Evolutionary conservation across 2,113 vertebrate species (phyloP), one percentile per base, ranked within the genome.

Genomic region (Xenopus laevis): DNA sequence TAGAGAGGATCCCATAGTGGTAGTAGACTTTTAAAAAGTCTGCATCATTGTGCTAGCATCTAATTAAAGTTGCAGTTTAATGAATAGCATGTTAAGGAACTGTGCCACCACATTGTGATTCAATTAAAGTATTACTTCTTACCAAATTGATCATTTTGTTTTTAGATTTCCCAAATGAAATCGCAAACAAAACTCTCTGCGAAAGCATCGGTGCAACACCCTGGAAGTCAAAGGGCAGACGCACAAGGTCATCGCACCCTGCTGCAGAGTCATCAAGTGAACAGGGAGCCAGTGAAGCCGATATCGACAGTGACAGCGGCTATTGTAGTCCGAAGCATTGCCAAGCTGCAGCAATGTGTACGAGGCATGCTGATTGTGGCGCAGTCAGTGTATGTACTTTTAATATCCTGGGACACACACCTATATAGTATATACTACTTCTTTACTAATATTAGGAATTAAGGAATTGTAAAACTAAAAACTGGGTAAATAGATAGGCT

Each of bases 241-340:
- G 93, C 78, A 90, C 94, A 70, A 87, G 93, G 68, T 84, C 92
- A 0, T 94, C 96, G 18, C 94, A 98, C 67, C 92, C 93, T 7
- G 80, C 91, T 4, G 91, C 90, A 0, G 96, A 99, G 57, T 93
- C 90, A 30, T 98, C 94, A 18, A 96, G 90, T 2, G 97, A 99
- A 44, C 95, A 94, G 74, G 95, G 95, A 0, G 91, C 94, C 7
- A 96, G 95, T 0, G 97, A 99, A 86, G 96, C 95, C 0, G 97
- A 99, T 77, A 97, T 99, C 16, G 97, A 99, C 88, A 99, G 97
- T 4, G 96, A 99, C 77, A 99, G 97, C 21, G 97, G 97, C 23
- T 99, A 98, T 64, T 99, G 97, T 71, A 99, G 97, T 77, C 97
- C 97, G 46, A 97, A 96, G 76, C 95, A 99, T 82, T 95, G 90